A percentile compares a stretch with the other conserved stretches of the same genome.
These are phyloP conservation scores for Anneissia japonica DNA, from an alignment of 35 echinoderm and acorn worm species.

Conservation along the genomic window DNA sequence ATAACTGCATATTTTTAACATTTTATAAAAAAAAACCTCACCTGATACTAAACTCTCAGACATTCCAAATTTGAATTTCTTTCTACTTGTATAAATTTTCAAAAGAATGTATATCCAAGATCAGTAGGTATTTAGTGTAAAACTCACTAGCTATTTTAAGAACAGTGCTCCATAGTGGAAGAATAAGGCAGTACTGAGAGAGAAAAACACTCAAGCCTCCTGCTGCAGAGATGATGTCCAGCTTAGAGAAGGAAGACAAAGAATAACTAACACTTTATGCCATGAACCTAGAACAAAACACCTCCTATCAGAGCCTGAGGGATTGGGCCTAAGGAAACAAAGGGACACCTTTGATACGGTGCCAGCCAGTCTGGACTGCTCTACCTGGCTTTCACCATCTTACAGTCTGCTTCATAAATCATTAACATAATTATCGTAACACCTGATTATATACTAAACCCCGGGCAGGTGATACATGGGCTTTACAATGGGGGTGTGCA, in stretches of 20 bases:
- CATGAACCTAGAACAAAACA: not conserved
- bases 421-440: not conserved
- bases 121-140: too few species aligned
- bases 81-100: too few species aligned
- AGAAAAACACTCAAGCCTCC: too few species aligned
- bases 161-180: too few species aligned
- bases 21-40: too few species aligned
- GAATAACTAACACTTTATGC: not conserved
- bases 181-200: too few species aligned
- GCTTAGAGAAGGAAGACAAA: not conserved
- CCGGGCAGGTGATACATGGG: not conserved
- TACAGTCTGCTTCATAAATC: not conserved
- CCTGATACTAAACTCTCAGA: too few species aligned
- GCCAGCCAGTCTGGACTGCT: not conserved
- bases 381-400: not conserved
- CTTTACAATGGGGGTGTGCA: not conserved
- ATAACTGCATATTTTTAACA: too few species aligned
- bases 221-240: too few species aligned
- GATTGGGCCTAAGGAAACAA: not conserved
- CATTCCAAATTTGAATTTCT: too few species aligned
- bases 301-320: not conserved
- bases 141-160: too few species aligned
- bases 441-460: not conserved
- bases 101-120: too few species aligned
- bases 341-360: not conserved